Percentiles rank a stretch among this genome's conserved stretches.
These are phyloP conservation scores for Datnioides undecimradiatus DNA, from an alignment of 2,113 vertebrate species.

Conservation along the genomic window DNA sequence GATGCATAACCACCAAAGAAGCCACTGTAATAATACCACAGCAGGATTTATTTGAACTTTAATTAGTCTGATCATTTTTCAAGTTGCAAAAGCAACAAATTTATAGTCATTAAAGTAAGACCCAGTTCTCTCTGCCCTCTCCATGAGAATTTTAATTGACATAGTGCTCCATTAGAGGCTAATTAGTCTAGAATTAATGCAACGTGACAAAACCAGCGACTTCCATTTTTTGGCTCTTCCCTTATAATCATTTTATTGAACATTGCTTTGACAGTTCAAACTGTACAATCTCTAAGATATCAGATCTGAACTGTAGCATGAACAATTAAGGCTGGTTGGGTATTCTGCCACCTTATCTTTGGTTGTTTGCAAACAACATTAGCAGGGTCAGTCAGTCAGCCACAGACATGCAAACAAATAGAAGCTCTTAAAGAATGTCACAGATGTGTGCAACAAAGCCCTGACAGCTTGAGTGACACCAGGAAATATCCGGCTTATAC, in stretches of 20 bases:
- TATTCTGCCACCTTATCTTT: conserved; percentile 39
- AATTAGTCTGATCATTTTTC: conserved; percentile 10
- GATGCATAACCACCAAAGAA: not conserved
- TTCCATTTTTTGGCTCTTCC: not conserved
- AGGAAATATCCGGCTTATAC: conserved; percentile 44
- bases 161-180: not conserved
- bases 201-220: not conserved
- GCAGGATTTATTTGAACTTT: not conserved
- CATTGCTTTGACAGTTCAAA: not conserved
- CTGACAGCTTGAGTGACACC: conserved; percentile 27
- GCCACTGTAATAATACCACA: not conserved
- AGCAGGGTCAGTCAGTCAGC: conserved; percentile 45
- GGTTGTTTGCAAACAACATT: conserved; percentile 59
- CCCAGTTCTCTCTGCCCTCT: not conserved
- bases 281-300: conserved; percentile 18
- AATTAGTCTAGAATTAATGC: not conserved
- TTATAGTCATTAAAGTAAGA: not conserved
- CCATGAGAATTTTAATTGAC: not conserved
- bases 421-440: conserved; percentile 32
- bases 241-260: not conserved
- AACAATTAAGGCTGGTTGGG: not conserved
- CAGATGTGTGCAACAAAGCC: conserved; percentile 32
- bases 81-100: not conserved
- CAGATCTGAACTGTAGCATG: conserved; percentile 1
- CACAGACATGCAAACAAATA: conserved; percentile 41